A percentile compares a stretch with the other conserved stretches of the same genome.
Conservation (phyloP, 2,888 invertebrate species). For the Leuctra nigra region DNA sequence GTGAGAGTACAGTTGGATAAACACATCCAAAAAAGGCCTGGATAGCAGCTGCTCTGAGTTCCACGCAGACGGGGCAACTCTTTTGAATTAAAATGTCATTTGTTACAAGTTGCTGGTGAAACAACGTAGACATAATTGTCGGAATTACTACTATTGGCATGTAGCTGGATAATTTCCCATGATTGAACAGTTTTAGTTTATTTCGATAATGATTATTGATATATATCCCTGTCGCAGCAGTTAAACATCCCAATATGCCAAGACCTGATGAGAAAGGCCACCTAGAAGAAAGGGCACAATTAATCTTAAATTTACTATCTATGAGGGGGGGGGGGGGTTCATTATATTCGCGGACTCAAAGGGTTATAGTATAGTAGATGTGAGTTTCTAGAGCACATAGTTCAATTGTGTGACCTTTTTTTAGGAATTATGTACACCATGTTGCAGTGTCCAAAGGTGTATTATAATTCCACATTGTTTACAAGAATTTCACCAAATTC, state of each 20-base stretch:
- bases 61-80: conserved; percentile 58
- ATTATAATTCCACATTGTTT: too few relatives aligned
- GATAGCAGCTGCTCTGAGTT: conserved; percentile 50
- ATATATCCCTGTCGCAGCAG: conserved; percentile 48
- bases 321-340: too few relatives aligned
- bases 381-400: too few relatives aligned
- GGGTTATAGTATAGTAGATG: too few relatives aligned
- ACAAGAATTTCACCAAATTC: too few relatives aligned
- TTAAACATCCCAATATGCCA: conserved; percentile 45
- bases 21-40: conserved; percentile 48
- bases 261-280: conserved; percentile 49
- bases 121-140: conserved; percentile 45
- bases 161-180: conserved; percentile 54
- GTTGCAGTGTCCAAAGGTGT: too few relatives aligned
- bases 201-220: conserved; percentile 57
- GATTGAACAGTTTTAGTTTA: conserved; percentile 51
- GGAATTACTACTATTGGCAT: conserved; percentile 56
- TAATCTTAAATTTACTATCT: too few relatives aligned
- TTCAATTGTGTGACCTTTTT: too few relatives aligned
- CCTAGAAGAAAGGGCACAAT: conserved; percentile 38
- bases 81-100: conserved; percentile 51
- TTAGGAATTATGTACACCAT: too few relatives aligned
- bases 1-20: conserved; percentile 56
- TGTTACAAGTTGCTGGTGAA: conserved; percentile 54
- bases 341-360: too few relatives aligned